Conservation (phyloP, 2,113 vertebrate genomes). For the Phycodurus eques region DNA sequence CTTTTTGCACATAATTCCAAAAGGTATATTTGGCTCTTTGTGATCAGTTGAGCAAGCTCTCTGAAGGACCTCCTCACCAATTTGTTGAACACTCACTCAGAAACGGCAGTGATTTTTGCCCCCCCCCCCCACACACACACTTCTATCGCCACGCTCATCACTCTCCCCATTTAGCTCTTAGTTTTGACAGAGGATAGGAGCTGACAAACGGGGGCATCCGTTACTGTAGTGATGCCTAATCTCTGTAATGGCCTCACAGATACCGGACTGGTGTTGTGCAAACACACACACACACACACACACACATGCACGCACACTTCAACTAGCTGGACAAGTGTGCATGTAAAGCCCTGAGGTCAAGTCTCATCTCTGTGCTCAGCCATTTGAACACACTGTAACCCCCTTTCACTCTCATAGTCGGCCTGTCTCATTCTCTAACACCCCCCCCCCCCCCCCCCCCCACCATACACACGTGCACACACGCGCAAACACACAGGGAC, state of each 20-base stretch:
- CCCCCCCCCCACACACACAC: conserved; percentile 16
- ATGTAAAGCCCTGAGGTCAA: conserved; percentile 55
- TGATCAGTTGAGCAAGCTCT: background rate
- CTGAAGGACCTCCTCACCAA: conserved; percentile 11
- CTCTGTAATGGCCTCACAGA: conserved; percentile 84
- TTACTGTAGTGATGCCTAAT: conserved; percentile 80
- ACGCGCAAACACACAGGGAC: conserved; percentile 27
- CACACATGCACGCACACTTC: conserved; percentile 27
- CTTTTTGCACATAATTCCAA: too few relatives aligned
- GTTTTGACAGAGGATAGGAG: conserved; percentile 78
- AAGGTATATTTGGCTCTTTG: background rate
- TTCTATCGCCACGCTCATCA: conserved; percentile 36
- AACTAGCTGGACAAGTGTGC: conserved; percentile 43
- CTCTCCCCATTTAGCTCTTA: conserved; percentile 60
- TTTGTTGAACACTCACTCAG: conserved; percentile 15
- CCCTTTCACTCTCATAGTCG: conserved; percentile 18
- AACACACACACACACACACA: conserved; percentile 36
- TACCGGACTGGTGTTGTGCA: conserved; percentile 72
- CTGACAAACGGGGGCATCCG: conserved; percentile 83
- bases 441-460: conserved; percentile 1
- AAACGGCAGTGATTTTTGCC: conserved; percentile 6
- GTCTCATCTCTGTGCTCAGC: conserved; percentile 35
- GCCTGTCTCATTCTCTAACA: conserved; percentile 3
- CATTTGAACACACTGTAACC: conserved; percentile 35
- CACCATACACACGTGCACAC: conserved; percentile 23